A percentile compares a stretch with the other conserved stretches of the same genome.
These are phyloP conservation scores for Cecropterus lyciades DNA, from an alignment of 1,140 invertebrate species.

Conservation along the genomic window DNA sequence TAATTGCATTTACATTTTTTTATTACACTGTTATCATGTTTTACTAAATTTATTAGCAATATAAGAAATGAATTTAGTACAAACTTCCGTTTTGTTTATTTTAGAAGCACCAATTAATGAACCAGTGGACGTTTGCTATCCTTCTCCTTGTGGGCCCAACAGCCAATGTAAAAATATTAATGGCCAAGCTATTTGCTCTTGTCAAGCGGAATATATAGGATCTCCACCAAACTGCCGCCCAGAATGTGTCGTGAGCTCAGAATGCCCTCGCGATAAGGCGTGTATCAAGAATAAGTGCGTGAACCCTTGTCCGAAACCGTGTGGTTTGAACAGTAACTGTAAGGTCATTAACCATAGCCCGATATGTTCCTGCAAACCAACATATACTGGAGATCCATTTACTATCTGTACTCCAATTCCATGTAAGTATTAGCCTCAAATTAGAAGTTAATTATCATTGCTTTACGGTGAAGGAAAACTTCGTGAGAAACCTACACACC, in stretches of 20 bases:
- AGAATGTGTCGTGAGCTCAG: slow-evolving; percentile 86
- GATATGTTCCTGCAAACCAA: slow-evolving; percentile 86
- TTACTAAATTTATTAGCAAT: neutral
- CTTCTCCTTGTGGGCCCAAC: slow-evolving; percentile 87
- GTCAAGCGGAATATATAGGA: slow-evolving; percentile 86
- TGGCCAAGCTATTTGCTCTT: slow-evolving; percentile 86
- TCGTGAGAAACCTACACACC: too few relatives aligned
- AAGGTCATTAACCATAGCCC: slow-evolving; percentile 88
- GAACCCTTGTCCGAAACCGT: slow-evolving; percentile 87
- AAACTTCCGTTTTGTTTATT: slow-evolving; percentile 38
- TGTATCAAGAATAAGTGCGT: slow-evolving; percentile 87
- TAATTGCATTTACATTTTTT: slow-evolving; percentile 9
- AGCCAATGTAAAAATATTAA: slow-evolving; percentile 86
- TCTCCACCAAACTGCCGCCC: slow-evolving; percentile 86
- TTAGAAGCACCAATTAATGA: slow-evolving; percentile 55
- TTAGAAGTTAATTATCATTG: too few relatives aligned
- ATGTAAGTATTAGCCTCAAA: slow-evolving; percentile 86
- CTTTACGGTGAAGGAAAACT: too few relatives aligned
- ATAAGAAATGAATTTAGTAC: too few relatives aligned
- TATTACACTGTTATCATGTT: neutral
- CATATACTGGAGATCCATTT: slow-evolving; percentile 88
- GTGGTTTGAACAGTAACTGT: slow-evolving; percentile 86
- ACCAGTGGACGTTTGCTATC: slow-evolving; percentile 85
- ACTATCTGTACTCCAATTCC: slow-evolving; percentile 84
- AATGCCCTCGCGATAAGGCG: slow-evolving; percentile 86